These are phyloP conservation scores for Zeus faber DNA, from an alignment of 2,113 vertebrate genomes.

Conservation along the genomic window DNA sequence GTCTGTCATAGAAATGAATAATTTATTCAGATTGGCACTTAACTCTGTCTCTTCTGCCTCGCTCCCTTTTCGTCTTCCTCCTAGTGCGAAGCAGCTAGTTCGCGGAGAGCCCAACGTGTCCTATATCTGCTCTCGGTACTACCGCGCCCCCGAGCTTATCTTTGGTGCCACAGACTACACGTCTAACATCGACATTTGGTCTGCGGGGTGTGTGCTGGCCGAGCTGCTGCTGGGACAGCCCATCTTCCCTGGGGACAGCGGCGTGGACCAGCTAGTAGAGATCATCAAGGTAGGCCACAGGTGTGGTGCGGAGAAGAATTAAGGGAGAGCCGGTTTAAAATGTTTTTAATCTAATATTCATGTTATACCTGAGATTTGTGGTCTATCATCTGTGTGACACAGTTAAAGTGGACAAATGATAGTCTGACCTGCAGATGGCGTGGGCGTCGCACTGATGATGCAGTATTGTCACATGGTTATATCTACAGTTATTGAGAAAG, in stretches of 20 bases:
- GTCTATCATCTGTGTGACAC: too few relatives aligned
- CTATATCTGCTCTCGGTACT: constrained; percentile 95
- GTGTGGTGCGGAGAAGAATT: too few relatives aligned
- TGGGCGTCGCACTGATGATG: too few relatives aligned
- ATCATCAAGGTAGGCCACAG: constrained; percentile 85
- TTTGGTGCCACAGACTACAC: constrained; percentile 94
- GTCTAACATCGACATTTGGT: constrained; percentile 93
- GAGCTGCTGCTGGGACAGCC: constrained; percentile 90
- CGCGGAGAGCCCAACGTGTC: constrained; percentile 93
- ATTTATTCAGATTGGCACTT: neutral
- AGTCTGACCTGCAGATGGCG: too few relatives aligned
- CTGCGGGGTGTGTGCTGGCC: constrained; percentile 88
- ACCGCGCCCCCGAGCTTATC: constrained; percentile 92
- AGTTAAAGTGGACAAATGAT: too few relatives aligned
- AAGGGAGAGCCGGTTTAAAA: too few relatives aligned
- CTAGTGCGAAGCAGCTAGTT: constrained; percentile 89
- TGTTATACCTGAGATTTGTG: too few relatives aligned
- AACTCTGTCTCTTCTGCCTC: constrained; percentile 14
- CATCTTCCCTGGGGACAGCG: constrained; percentile 91
- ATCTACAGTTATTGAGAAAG: too few relatives aligned
- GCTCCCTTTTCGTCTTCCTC: constrained; percentile 5
- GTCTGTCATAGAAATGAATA: constrained; percentile 7
- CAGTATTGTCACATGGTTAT: too few relatives aligned
- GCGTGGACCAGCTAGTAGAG: constrained; percentile 93
- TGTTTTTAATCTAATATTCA: too few relatives aligned